phyloP scores from a whole-genome alignment of 2,113 vertebrate species.

The Hemibagrus wyckioides region DNA sequence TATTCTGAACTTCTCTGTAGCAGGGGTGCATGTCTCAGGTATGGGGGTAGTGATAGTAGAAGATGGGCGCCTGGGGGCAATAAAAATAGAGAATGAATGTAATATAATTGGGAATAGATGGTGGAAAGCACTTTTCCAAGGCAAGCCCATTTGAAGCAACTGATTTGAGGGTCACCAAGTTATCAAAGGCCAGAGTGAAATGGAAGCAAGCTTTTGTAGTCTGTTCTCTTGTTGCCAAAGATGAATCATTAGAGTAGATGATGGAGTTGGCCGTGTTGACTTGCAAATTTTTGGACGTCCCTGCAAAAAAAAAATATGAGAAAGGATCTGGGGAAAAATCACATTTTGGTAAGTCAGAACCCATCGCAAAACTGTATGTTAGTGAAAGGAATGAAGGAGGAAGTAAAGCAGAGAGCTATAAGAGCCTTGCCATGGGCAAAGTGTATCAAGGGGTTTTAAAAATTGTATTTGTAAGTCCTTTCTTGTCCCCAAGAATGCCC shows the following conservation, averaged over 20 bases:
- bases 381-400: not conserved
- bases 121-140: slow-evolving; percentile 13
- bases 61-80: slow-evolving; percentile 13
- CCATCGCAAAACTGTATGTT: not conserved
- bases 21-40: not conserved
- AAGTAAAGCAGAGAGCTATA: not conserved
- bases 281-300: not conserved
- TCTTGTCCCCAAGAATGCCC: not conserved
- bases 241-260: slow-evolving; percentile 3
- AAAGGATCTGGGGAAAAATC: not conserved
- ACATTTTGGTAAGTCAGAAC: not conserved
- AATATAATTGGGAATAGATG: slow-evolving; percentile 22
- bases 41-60: slow-evolving; percentile 1
- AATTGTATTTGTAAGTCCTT: not conserved
- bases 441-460: not conserved
- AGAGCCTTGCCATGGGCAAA: not conserved
- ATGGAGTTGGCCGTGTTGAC: not conserved
- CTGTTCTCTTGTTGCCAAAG: not conserved
- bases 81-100: slow-evolving; percentile 21
- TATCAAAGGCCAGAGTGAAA: slow-evolving; percentile 19
- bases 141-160: slow-evolving; percentile 20
- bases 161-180: slow-evolving; percentile 25
- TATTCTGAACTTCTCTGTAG: slow-evolving; percentile 24
- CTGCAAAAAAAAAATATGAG: not conserved
- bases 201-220: not conserved